Evolutionary conservation across 2,888 invertebrate species (phyloP).

Genomic region (Chrysina gloriosa): DNA sequence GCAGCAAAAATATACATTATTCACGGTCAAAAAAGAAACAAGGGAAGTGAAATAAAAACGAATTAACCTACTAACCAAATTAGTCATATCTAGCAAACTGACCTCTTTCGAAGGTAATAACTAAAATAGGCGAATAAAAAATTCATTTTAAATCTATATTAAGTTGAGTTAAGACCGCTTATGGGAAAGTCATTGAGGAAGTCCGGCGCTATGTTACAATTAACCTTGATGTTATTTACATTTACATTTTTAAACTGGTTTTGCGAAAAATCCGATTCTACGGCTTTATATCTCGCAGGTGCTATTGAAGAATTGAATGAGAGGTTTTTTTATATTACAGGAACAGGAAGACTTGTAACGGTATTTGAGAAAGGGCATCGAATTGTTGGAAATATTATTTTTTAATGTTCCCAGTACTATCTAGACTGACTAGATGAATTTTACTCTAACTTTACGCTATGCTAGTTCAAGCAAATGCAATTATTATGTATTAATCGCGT

Average conservation of each 20-base stretch:
- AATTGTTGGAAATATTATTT: too few relatives aligned
- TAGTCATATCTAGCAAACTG: too few relatives aligned
- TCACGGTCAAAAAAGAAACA: too few relatives aligned
- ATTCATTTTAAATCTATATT: not conserved
- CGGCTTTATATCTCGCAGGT: too few relatives aligned
- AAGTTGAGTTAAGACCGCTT: constrained; percentile 10
- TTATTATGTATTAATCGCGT: not conserved
- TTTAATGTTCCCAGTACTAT: too few relatives aligned
- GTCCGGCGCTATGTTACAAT: constrained; percentile 14
- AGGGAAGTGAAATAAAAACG: not conserved
- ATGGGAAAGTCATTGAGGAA: constrained; percentile 27
- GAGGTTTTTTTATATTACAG: too few relatives aligned
- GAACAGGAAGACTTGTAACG: too few relatives aligned
- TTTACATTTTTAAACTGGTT: not conserved
- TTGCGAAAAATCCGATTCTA: too few relatives aligned
- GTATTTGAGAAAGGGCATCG: too few relatives aligned
- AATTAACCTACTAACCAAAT: constrained; percentile 6
- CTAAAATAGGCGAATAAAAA: constrained; percentile 1
- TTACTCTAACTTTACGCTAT: not conserved
- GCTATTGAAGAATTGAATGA: too few relatives aligned
- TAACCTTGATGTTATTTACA: constrained; percentile 32
- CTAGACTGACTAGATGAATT: not conserved
- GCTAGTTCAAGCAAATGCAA: not conserved
- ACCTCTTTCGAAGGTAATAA: constrained; percentile 17
- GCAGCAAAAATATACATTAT: too few relatives aligned